These are phyloP conservation scores for Tortricodes alternella DNA, from an alignment of 2,888 invertebrate species.

Conservation along the genomic window DNA sequence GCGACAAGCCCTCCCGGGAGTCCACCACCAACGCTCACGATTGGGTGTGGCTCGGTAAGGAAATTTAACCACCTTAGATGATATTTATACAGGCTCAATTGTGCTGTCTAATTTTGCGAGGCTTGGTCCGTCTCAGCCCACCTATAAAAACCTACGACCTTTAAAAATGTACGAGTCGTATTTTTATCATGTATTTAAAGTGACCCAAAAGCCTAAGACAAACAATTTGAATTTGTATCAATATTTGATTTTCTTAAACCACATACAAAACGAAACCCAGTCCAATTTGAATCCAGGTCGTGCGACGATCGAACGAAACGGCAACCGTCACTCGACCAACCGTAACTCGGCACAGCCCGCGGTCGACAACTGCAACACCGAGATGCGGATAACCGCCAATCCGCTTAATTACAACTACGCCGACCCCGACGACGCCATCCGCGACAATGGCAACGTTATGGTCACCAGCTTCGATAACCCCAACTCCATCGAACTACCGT, in stretches of 20 bases:
- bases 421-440: conserved; percentile 85
- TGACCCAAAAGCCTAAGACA: too few species aligned
- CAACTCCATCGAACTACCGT: conserved; percentile 87
- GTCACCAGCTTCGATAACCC: conserved; percentile 89
- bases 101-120: too few species aligned
- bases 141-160: too few species aligned
- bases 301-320: conserved; percentile 83
- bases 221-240: too few species aligned
- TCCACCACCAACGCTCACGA: conserved; percentile 96
- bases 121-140: too few species aligned
- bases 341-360: conserved; percentile 63
- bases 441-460: conserved; percentile 76
- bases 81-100: too few species aligned
- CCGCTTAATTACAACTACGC: conserved; percentile 88
- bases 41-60: conserved; percentile 96
- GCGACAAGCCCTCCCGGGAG: conserved; percentile 86
- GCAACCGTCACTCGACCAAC: conserved; percentile 70
- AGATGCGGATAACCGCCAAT: conserved; percentile 91
- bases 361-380: conserved; percentile 62
- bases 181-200: too few species aligned
- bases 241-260: too few species aligned
- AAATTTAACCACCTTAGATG: too few species aligned
- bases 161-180: too few species aligned
- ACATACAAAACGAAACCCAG: too few species aligned
- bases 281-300: conserved; percentile 61